Conservation (phyloP, 2,797 vertebrate genomes). For the Poecilia wingei region DNA sequence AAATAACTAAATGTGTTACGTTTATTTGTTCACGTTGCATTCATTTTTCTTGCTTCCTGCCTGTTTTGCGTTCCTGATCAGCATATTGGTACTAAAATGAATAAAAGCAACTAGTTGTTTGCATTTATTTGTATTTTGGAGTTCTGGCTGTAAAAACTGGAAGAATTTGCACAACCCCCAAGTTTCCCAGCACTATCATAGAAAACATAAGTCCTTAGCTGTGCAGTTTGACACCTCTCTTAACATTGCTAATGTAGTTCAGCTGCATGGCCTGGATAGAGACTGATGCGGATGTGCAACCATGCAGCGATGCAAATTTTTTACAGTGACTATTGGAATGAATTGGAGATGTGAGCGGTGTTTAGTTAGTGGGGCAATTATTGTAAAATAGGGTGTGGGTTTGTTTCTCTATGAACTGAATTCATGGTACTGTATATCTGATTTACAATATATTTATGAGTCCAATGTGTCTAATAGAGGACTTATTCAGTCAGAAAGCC, state of each 20-base stretch:
- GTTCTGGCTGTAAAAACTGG: background rate
- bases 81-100: background rate
- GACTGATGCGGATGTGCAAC: background rate
- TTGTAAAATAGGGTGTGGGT: background rate
- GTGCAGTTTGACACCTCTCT: background rate
- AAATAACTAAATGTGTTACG: background rate
- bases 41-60: background rate
- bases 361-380: background rate
- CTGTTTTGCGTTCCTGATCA: background rate
- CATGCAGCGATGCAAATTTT: background rate
- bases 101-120: background rate
- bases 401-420: background rate
- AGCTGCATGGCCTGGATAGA: background rate
- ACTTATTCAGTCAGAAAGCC: conserved; percentile 14
- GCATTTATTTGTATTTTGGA: background rate
- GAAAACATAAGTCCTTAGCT: background rate
- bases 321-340: background rate
- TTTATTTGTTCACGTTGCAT: background rate
- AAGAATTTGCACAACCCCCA: background rate
- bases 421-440: background rate
- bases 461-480: background rate
- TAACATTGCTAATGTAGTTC: background rate
- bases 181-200: background rate
- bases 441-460: conserved; percentile 4
- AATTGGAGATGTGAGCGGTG: background rate